Evolutionary conservation across 92 coral and sea anemone genomes (phyloP).

Genomic region (Chrysogorgia sp.): DNA sequence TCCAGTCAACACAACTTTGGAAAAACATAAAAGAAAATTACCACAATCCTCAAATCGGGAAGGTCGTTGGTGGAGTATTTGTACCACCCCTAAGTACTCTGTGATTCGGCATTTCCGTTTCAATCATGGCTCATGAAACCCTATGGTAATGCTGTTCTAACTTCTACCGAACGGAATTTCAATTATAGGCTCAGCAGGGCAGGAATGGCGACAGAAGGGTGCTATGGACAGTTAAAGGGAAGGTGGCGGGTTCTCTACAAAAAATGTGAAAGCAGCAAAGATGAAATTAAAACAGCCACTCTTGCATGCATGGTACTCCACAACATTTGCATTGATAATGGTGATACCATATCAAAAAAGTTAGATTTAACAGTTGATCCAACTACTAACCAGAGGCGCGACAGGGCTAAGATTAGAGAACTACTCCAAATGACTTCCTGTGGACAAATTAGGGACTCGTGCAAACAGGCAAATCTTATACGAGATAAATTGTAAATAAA

Average conservation of each 20-base stretch:
- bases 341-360: slow-evolving; percentile 42
- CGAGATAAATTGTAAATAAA: too few species aligned
- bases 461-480: slow-evolving; percentile 46
- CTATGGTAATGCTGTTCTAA: slow-evolving; percentile 26
- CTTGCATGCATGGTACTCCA: slow-evolving; percentile 55
- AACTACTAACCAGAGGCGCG: slow-evolving; percentile 40
- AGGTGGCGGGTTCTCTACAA: slow-evolving; percentile 52
- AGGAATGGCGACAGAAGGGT: slow-evolving; percentile 41
- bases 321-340: slow-evolving; percentile 48
- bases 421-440: slow-evolving; percentile 49
- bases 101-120: slow-evolving; percentile 47
- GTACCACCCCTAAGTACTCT: slow-evolving; percentile 39
- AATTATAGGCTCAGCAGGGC: slow-evolving; percentile 47
- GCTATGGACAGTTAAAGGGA: slow-evolving; percentile 50
- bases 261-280: slow-evolving; percentile 41
- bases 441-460: slow-evolving; percentile 38
- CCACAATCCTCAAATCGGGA: slow-evolving; percentile 19
- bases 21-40: slow-evolving; percentile 29
- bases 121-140: slow-evolving; percentile 40
- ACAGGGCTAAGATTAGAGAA: slow-evolving; percentile 42
- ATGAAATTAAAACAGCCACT: slow-evolving; percentile 33
- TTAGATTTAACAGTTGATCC: slow-evolving; percentile 56
- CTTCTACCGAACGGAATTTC: slow-evolving; percentile 26
- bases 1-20: slow-evolving; percentile 65
- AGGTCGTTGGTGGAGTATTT: slow-evolving; percentile 10